Base-by-base conservation (phyloP, 2,888 invertebrate genomes). In the Clusia tigrina region DNA sequence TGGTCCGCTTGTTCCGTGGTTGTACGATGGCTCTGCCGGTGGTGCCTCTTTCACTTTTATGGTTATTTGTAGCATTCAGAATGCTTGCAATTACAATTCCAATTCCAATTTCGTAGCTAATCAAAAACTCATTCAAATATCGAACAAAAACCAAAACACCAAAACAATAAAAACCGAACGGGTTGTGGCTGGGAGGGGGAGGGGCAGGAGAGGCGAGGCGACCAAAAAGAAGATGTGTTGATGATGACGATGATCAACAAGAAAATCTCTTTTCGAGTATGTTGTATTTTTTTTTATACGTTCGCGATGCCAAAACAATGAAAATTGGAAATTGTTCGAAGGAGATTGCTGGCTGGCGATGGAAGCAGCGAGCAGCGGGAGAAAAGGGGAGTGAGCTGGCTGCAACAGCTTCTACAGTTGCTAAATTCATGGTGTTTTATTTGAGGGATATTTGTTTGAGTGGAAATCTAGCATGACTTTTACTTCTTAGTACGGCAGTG, bases 31-130 rank as follows among this genome's bases (percentile, higher is more conserved):
- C 32, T n/a, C n/a, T n/a, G n/a, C 3, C 12, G n/a, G n/a, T 42
- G 3, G 3, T 3, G 3, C 9, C 18, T 48, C 22, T 48, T 48
- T 20, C 48, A 48, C 22, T 48, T 48, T 48, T 48, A 48, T 15
- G 48, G 26, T 58, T 54, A 42, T n/a, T 26, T 10, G 26, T 26
- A 20, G 38, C 52, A 61, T 26, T 42, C n/a, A 20, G 56, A 59
- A 63, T 63, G 60, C 51, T 32, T 53, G 57, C 63, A 60, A 64
- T 64, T 60, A 60, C 59, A 48, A 48, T 20, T n/a, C 22, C 18
- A 48, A 56, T 56, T 60, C 56, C 60, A 64, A 64, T 64, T 64
- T 64, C 60, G 48, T 37, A 46, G 54, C 57, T 37, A 64, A 64
- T 60, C 57, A 38, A 25, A 25, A 46, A 48, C 26, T 57, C 26